Evolutionary conservation across 2,888 invertebrate genomes (phyloP), one percentile per base, ranked within the genome.

Genomic region (Meteorus colon): DNA sequence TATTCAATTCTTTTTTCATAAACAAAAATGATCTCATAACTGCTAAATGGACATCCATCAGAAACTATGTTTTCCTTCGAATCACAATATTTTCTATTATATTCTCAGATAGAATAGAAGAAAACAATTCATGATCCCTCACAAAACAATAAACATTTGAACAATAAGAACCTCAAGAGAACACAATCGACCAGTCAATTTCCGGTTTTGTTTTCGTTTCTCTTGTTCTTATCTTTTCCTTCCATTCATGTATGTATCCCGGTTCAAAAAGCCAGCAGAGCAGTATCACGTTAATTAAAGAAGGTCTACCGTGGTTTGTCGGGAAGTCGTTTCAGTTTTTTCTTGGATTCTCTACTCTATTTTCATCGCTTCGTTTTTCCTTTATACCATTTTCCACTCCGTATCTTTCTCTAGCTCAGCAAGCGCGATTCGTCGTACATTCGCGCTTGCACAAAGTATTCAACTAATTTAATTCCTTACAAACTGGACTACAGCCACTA

Each of bases 401-500:
- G 37, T 27, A 12, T 55, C 62, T 55, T 48, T 60, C n/a, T 41
- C 12, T 41, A 41, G 41, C 41, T 41, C 41, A 41, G 12, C 41
- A 12, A 37, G n/a, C n/a, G 67, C 27, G 27, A 67, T 66, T 34
- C 37, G 60, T 65, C 73, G 67, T 55, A 48, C 72, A 45, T 72
- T 72, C 67, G 66, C 55, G 62, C 75, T 76, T 69, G 59, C 75
- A 68, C 67, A 19, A 77, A 82, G 83, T 81, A 84, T 82, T 80
- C 81, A 79, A 81, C 82, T 85, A 85, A 85, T 85, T 85, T 85
- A 85, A 85, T 85, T 85, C 84, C 82, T 76, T 73, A 67, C 73
- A 69, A 60, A 48, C 71, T 29, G 41, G 69, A 68, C 74, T 75
- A 48, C 14, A 60, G 76, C 66, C 69, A 73, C 37, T 72, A 70